These are phyloP conservation scores for Lepisosteus osseus DNA, from an alignment of 2,113 vertebrate species.

Conservation along the genomic window DNA sequence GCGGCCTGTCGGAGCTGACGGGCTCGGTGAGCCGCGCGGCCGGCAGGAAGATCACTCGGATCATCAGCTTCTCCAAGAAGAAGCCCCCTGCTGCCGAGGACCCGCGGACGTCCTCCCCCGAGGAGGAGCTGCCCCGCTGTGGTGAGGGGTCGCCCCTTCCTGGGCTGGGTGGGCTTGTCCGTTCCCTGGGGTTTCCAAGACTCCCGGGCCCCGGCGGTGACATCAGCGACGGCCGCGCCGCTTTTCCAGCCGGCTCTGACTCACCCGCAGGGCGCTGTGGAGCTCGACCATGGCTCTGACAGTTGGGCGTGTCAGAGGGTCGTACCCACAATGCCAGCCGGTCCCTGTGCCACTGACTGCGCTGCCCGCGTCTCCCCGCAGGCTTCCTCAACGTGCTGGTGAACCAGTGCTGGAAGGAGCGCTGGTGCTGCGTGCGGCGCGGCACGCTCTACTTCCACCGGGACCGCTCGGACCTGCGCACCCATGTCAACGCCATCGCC, in stretches of 20 bases:
- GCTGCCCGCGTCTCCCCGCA: constrained; percentile 31
- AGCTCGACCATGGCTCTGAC: too few species aligned
- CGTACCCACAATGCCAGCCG: background rate
- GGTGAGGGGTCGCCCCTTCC: constrained; percentile 62
- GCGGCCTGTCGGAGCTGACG: constrained; percentile 87
- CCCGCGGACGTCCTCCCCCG: constrained; percentile 57
- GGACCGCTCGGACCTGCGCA: constrained; percentile 73
- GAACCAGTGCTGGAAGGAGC: constrained; percentile 88
- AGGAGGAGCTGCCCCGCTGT: constrained; percentile 82
- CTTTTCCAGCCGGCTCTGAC: too few species aligned
- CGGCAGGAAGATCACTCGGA: constrained; percentile 90
- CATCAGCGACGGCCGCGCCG: too few species aligned
- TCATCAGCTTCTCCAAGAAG: constrained; percentile 95
- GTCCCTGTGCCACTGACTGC: background rate
- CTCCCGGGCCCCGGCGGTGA: too few species aligned
- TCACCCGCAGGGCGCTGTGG: too few species aligned
- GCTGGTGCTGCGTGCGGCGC: constrained; percentile 82
- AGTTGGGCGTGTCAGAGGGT: too few species aligned
- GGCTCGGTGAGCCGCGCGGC: constrained; percentile 89
- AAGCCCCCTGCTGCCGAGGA: constrained; percentile 78
- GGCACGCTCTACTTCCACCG: constrained; percentile 85
- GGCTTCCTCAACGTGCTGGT: constrained; percentile 85
- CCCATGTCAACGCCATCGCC: constrained; percentile 70
- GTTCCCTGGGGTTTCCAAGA: too few species aligned
- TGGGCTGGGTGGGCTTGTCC: too few species aligned